These are phyloP conservation scores for Diachasmimorpha longicaudata DNA, from an alignment of 1,140 invertebrate genomes.

Conservation along the genomic window DNA sequence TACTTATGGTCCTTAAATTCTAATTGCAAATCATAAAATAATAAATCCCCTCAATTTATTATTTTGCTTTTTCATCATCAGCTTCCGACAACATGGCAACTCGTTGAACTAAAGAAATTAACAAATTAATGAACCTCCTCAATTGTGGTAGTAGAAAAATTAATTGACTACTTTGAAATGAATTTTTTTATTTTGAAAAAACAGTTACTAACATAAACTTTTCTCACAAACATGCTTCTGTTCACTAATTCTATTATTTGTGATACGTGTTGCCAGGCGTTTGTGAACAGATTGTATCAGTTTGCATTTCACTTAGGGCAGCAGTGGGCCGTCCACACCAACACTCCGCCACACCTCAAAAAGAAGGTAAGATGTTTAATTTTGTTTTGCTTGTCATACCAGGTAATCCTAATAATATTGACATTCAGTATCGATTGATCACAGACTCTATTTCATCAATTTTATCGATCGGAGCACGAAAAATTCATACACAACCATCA, in stretches of 20 bases:
- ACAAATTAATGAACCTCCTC: background rate
- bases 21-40: background rate
- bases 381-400: background rate
- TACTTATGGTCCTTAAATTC: too few species aligned
- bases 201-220: background rate
- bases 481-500: too few species aligned
- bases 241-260: conserved; percentile 61
- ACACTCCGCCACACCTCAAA: conserved; percentile 70
- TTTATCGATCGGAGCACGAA: too few species aligned
- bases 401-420: background rate
- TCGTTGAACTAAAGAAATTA: conserved; percentile 12
- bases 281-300: conserved; percentile 71
- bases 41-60: background rate
- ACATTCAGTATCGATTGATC: too few species aligned
- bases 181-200: background rate
- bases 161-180: background rate
- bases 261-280: conserved; percentile 64
- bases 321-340: conserved; percentile 75
- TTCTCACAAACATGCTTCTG: conserved; percentile 42
- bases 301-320: conserved; percentile 81
- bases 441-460: too few species aligned
- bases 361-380: conserved; percentile 66
- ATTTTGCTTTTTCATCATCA: background rate
- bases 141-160: background rate
- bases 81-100: conserved; percentile 3